These are phyloP conservation scores for Aricia artaxerxes DNA, from an alignment of 2,888 invertebrate species.

Conservation along the genomic window DNA sequence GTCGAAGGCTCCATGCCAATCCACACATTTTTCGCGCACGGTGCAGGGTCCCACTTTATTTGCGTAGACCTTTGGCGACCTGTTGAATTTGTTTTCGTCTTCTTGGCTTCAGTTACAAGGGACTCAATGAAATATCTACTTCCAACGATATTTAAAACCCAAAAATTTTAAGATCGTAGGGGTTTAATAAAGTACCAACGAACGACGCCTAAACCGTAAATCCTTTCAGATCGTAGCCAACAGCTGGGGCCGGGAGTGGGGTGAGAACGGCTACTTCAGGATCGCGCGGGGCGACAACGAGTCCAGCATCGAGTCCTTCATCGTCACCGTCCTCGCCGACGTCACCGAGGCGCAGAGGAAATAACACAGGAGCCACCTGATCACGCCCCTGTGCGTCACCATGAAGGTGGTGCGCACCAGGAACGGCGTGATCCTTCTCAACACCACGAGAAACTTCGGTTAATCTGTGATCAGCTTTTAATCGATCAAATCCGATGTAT, in stretches of 20 bases:
- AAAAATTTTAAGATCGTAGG: too few species aligned
- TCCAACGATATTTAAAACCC: too few species aligned
- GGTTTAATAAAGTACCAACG: too few species aligned
- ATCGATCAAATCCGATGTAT: background rate
- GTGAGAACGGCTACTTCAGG: conserved; percentile 94
- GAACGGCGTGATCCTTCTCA: conserved; percentile 55
- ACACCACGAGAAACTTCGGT: conserved; percentile 61
- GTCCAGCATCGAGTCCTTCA: conserved; percentile 94
- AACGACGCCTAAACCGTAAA: too few species aligned
- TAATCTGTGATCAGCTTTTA: conserved; percentile 35
- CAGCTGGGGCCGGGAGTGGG: conserved; percentile 96
- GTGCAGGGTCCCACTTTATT: too few species aligned
- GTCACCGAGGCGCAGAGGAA: conserved; percentile 67
- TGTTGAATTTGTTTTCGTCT: too few species aligned
- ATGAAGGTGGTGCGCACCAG: conserved; percentile 55
- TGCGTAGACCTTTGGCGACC: too few species aligned
- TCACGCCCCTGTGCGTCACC: conserved; percentile 60
- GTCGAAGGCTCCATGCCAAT: too few species aligned
- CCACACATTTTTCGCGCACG: too few species aligned
- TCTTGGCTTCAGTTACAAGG: too few species aligned
- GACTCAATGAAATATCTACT: too few species aligned
- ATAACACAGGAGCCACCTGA: conserved; percentile 60
- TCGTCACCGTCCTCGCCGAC: conserved; percentile 89
- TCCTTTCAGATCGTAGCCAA: conserved; percentile 91
- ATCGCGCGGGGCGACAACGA: conserved; percentile 92